Percentiles rank a stretch among this genome's conserved stretches.
These are phyloP conservation scores for Plagodis pulveraria DNA, from an alignment of 2,888 invertebrate species.

Conservation along the genomic window DNA sequence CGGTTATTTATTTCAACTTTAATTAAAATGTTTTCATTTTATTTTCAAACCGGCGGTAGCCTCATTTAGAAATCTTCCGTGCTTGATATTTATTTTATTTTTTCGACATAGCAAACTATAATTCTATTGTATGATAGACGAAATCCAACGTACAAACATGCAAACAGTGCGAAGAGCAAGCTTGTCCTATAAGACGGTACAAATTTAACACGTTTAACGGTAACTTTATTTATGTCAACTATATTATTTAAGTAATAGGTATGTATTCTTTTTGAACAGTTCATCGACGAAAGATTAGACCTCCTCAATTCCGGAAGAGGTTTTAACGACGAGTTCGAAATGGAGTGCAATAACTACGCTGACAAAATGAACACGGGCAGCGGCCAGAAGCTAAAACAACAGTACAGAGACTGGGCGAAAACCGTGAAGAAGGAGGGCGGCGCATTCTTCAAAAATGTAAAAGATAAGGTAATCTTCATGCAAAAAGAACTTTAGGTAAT, in stretches of 20 bases:
- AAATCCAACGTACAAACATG: slow-evolving; percentile 4
- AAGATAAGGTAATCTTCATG: slow-evolving; percentile 89
- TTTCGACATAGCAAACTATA: background rate
- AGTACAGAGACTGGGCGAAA: slow-evolving; percentile 90
- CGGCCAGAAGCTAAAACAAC: slow-evolving; percentile 75
- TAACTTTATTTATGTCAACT: too few relatives aligned
- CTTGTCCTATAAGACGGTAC: slow-evolving; percentile 4
- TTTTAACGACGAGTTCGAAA: slow-evolving; percentile 97
- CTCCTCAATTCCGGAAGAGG: slow-evolving; percentile 97
- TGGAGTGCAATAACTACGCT: slow-evolving; percentile 88
- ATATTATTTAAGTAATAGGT: background rate
- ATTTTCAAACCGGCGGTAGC: too few relatives aligned
- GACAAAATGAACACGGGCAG: slow-evolving; percentile 78
- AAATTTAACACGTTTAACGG: background rate
- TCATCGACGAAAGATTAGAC: slow-evolving; percentile 96
- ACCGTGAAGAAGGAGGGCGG: slow-evolving; percentile 92
- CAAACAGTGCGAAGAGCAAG: slow-evolving; percentile 1
- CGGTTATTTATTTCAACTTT: background rate
- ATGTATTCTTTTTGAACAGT: slow-evolving; percentile 78
- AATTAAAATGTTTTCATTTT: background rate
- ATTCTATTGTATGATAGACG: background rate
- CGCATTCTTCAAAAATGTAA: slow-evolving; percentile 93
- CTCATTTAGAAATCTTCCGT: background rate
- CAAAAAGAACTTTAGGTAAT: too few relatives aligned
- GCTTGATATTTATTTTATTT: background rate